Conservation (phyloP, 2,888 invertebrate species). For the Willowsia nigromaculata region DNA sequence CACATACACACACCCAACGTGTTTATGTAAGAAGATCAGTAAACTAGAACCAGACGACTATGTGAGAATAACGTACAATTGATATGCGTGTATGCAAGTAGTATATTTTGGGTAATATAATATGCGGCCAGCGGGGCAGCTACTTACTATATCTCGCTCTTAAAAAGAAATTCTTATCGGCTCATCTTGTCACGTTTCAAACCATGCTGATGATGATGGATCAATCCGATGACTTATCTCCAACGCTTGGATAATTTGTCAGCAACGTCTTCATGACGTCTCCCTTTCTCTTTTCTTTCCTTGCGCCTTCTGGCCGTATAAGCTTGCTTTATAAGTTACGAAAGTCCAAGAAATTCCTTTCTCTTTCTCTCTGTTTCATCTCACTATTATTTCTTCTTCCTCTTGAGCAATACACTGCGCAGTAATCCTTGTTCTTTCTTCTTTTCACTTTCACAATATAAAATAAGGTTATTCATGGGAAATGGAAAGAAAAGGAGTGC, state of each 20-base stretch:
- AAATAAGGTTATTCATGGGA: not conserved
- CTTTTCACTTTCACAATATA: not conserved
- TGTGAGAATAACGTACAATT: not conserved
- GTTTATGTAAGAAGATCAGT: slow-evolving; percentile 8
- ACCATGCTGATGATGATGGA: slow-evolving; percentile 73
- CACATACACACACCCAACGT: not conserved
- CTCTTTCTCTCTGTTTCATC: not conserved
- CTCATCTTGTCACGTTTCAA: slow-evolving; percentile 74
- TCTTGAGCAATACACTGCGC: slow-evolving; percentile 42
- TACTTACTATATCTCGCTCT: not conserved
- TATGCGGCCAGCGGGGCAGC: not conserved
- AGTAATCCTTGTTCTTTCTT: slow-evolving; percentile 46
- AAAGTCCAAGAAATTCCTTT: slow-evolving; percentile 61
- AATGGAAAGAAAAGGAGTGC: not conserved
- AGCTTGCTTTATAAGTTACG: not conserved
- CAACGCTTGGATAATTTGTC: slow-evolving; percentile 74
- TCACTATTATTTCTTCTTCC: slow-evolving; percentile 10
- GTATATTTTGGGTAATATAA: not conserved
- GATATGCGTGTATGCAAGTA: slow-evolving; percentile 19
- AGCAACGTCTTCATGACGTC: slow-evolving; percentile 70
- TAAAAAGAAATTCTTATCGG: slow-evolving; percentile 55
- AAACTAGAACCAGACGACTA: not conserved
- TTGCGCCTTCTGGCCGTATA: slow-evolving; percentile 9
- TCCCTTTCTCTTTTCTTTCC: slow-evolving; percentile 35
- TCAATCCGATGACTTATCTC: slow-evolving; percentile 75